phyloP scores from a whole-genome alignment of 2,113 vertebrate species.

The Cygnus buccinator region DNA sequence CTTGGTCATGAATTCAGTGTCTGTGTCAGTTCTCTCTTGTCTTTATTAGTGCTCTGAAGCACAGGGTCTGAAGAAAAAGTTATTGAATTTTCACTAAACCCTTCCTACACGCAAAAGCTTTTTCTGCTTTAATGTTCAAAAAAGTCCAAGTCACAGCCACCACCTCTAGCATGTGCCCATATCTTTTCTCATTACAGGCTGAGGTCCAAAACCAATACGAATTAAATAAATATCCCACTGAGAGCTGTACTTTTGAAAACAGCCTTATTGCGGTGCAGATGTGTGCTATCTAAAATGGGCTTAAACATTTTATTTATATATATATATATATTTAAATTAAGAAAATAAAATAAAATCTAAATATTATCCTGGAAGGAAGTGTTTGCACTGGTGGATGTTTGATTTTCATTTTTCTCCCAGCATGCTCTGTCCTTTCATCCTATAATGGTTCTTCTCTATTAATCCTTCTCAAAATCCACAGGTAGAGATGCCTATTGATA shows the following conservation, averaged over 20 bases:
- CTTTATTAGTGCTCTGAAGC: slow-evolving; percentile 74
- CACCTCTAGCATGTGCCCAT: slow-evolving; percentile 45
- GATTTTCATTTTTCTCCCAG: slow-evolving; percentile 82
- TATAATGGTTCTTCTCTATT: slow-evolving; percentile 75
- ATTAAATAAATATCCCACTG: slow-evolving; percentile 82
- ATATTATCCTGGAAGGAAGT: slow-evolving; percentile 79
- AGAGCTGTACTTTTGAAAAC: slow-evolving; percentile 75
- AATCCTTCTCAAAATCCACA: slow-evolving; percentile 77
- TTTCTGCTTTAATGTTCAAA: slow-evolving; percentile 78
- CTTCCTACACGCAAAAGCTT: slow-evolving; percentile 71
- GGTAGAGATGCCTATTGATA: slow-evolving; percentile 81
- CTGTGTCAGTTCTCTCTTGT: slow-evolving; percentile 61
- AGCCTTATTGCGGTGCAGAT: slow-evolving; percentile 75
- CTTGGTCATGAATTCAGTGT: background rate
- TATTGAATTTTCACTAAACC: slow-evolving; percentile 82
- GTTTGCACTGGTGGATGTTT: slow-evolving; percentile 74
- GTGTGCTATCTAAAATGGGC: slow-evolving; percentile 74
- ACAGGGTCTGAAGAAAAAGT: slow-evolving; percentile 69
- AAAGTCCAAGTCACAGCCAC: slow-evolving; percentile 66
- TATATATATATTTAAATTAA: slow-evolving; percentile 49
- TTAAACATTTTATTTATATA: slow-evolving; percentile 61
- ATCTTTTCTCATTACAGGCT: slow-evolving; percentile 80
- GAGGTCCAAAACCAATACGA: slow-evolving; percentile 79
- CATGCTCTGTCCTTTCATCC: slow-evolving; percentile 76
- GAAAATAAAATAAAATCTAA: slow-evolving; percentile 73